phyloP scores from a whole-genome alignment of 2,888 invertebrate genomes.

The Hydroisotoma schaefferi region DNA sequence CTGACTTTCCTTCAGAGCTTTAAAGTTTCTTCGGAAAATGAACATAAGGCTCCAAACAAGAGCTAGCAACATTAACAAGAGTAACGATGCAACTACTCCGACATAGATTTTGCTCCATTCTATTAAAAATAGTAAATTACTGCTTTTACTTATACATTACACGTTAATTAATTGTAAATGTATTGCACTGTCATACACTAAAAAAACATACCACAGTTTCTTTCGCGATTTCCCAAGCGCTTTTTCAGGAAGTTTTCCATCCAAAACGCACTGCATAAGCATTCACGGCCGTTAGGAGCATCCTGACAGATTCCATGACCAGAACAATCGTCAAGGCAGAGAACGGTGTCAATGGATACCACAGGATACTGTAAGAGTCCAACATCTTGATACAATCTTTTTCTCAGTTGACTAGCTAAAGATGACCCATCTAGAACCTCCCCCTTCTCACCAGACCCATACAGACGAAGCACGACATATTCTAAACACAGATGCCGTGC shows the following conservation, averaged over 20 bases:
- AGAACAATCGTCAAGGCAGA: slow-evolving; percentile 90
- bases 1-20: slow-evolving; percentile 48
- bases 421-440: slow-evolving; percentile 59
- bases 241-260: slow-evolving; percentile 77
- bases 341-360: slow-evolving; percentile 71
- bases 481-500: slow-evolving; percentile 25
- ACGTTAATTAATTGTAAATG: slow-evolving; percentile 4
- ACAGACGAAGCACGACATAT: slow-evolving; percentile 47
- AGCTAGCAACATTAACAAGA: slow-evolving; percentile 62
- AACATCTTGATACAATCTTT: slow-evolving; percentile 67
- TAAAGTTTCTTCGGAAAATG: slow-evolving; percentile 56
- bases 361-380: slow-evolving; percentile 70
- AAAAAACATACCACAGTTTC: slow-evolving; percentile 68
- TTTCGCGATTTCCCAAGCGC: slow-evolving; percentile 64
- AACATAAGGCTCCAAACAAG: slow-evolving; percentile 64
- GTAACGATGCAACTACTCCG: slow-evolving; percentile 64
- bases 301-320: slow-evolving; percentile 85
- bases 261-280: slow-evolving; percentile 94
- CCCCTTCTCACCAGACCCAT: slow-evolving; percentile 46
- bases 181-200: background rate
- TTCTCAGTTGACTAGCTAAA: slow-evolving; percentile 64
- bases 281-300: slow-evolving; percentile 65
- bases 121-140: slow-evolving; percentile 53
- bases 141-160: background rate
- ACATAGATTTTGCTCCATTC: slow-evolving; percentile 94